Conservation (phyloP, 2,797 vertebrate species). For the Morus bassanus region DNA sequence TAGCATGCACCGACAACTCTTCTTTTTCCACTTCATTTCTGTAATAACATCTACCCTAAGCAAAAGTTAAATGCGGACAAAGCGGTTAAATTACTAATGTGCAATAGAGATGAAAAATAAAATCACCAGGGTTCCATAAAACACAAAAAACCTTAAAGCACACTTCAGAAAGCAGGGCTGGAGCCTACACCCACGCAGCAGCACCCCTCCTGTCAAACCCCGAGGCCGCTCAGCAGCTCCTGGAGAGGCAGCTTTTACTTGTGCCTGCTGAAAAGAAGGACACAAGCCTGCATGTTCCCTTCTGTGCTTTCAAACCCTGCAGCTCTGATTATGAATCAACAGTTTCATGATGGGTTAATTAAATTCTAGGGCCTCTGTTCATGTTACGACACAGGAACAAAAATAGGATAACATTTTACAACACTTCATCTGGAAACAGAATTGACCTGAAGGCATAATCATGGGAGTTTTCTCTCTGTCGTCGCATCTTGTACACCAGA, state of each 20-base stretch:
- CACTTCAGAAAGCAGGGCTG: not conserved
- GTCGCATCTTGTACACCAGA: not conserved
- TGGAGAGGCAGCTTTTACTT: not conserved
- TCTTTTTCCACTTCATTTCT: not conserved
- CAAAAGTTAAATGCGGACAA: not conserved
- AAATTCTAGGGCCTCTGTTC: not conserved
- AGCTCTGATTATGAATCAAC: not conserved
- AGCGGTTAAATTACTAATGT: not conserved
- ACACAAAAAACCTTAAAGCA: not conserved
- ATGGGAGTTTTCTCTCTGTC: not conserved
- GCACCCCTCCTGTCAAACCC: not conserved
- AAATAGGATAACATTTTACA: not conserved
- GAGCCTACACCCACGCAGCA: not conserved
- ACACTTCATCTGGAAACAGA: not conserved
- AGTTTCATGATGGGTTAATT: not conserved
- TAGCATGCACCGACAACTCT: not conserved
- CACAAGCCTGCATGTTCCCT: not conserved
- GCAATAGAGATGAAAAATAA: not conserved
- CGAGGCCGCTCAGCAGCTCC: not conserved
- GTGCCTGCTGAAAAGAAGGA: not conserved
- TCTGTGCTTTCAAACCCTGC: not conserved
- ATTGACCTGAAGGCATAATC: not conserved
- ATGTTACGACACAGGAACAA: not conserved
- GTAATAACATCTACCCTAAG: not conserved
- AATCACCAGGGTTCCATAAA: not conserved